phyloP scores from a whole-genome alignment of 2,113 vertebrate species.

The Oncorhynchus clarkii region DNA sequence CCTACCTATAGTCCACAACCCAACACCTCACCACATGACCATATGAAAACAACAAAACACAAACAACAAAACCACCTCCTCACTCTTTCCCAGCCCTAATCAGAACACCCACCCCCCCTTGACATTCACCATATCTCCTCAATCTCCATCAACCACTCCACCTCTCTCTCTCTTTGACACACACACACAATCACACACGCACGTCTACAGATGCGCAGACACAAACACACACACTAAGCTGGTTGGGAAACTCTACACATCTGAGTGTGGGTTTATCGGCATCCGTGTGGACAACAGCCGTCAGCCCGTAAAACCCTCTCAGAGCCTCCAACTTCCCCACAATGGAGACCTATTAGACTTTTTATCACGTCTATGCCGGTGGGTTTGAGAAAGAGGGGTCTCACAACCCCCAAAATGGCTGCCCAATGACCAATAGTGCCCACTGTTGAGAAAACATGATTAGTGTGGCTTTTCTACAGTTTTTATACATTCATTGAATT shows the following conservation, averaged over 20 bases:
- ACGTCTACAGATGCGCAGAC: not conserved
- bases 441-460: not conserved
- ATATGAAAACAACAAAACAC: not conserved
- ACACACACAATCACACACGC: not conserved
- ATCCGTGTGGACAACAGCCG: conserved; percentile 6
- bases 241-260: not conserved
- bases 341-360: not conserved
- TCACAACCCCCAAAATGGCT: not conserved
- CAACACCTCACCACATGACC: not conserved
- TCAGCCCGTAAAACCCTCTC: not conserved
- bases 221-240: not conserved
- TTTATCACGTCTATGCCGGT: conserved; percentile 1
- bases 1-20: conserved; percentile 7
- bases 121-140: not conserved
- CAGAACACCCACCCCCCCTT: not conserved
- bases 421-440: too few species aligned
- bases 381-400: not conserved
- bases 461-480: not conserved
- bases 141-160: not conserved
- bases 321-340: not conserved
- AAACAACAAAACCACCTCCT: not conserved
- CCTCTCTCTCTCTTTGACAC: not conserved
- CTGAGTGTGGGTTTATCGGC: conserved; percentile 2
- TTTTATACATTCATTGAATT: too few species aligned
- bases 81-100: not conserved